Evolutionary conservation across 2,797 vertebrate genomes (phyloP), one percentile per base, ranked within the genome.

Genomic region (Anolis apletophallus): DNA sequence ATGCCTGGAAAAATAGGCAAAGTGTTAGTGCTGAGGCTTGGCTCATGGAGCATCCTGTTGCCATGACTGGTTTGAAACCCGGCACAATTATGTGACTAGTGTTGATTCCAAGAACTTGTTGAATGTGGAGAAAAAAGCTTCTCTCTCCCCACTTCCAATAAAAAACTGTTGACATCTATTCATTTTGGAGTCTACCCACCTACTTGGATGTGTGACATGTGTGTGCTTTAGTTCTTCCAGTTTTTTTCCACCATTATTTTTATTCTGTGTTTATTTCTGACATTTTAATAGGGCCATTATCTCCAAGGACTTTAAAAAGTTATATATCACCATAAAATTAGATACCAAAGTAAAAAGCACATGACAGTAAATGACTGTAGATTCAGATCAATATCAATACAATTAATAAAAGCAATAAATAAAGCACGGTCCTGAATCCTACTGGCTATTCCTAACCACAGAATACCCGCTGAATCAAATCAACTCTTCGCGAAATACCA

Each of bases 21-120:
- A n/a, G n/a, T n/a, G n/a, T n/a, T 32, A 36, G 46, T 59, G 36
- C 7, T n/a, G 17, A 59, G 46, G 21, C 36, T 52, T 34, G 46
- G 50, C 11, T 4, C 52, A 59, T 52, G 29, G 16, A 68, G 46
- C 61, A n/a, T 71, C 36, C 61, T 46, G 29, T 76, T 78, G 74
- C 52, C n/a, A 52, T 82, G 85, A 76, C 73, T 83, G 75, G 77
- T 57, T 59, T 36, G 74, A 23, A 71, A 26, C n/a, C 23, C 32
- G 67, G 46, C 36, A 54, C 21, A 72, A 21, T 61, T 76, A 40
- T 6, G 7, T 21, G 23, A n/a, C 52, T 57, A 21, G 12, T 61
- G 29, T 21, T 52, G 14, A 54, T 32, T 19, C 32, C 23, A n/a
- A 78, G 23, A 61, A 61, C 19, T 61, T 80, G 36, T 80, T 26